Conservation (phyloP, 2,888 invertebrate species). For the Epinotia brunnichana region DNA sequence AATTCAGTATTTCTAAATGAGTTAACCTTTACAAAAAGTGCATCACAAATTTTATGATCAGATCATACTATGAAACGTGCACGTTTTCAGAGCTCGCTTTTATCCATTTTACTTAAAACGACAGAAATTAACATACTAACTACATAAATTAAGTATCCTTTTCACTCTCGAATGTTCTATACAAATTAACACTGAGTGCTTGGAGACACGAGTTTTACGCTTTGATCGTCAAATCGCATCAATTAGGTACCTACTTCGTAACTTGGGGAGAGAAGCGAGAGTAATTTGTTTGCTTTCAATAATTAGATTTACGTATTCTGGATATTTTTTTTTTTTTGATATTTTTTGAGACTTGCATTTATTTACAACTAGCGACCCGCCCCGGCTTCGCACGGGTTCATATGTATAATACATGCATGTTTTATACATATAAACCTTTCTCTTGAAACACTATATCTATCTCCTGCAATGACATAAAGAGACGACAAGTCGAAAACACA, state of each 20-base stretch:
- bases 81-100: not conserved
- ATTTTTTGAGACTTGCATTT: no score
- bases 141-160: constrained; percentile 21
- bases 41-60: not conserved
- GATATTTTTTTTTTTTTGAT: no score
- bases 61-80: not conserved
- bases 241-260: not conserved
- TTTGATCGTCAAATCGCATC: constrained; percentile 25
- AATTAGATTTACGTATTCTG: not conserved
- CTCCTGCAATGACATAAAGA: no score
- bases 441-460: no score
- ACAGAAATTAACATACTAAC: not conserved
- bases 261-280: not conserved
- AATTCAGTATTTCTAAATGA: not conserved
- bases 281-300: constrained; percentile 8
- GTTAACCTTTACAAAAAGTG: not conserved
- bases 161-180: constrained; percentile 21
- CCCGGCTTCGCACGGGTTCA: no score
- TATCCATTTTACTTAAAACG: not conserved
- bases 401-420: no score
- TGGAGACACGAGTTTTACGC: constrained; percentile 1
- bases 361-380: no score
- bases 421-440: no score
- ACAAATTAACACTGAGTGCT: constrained; percentile 26
- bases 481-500: no score